Conservation (phyloP, 2,888 invertebrate genomes). For the Drosophila quinaria region DNA sequence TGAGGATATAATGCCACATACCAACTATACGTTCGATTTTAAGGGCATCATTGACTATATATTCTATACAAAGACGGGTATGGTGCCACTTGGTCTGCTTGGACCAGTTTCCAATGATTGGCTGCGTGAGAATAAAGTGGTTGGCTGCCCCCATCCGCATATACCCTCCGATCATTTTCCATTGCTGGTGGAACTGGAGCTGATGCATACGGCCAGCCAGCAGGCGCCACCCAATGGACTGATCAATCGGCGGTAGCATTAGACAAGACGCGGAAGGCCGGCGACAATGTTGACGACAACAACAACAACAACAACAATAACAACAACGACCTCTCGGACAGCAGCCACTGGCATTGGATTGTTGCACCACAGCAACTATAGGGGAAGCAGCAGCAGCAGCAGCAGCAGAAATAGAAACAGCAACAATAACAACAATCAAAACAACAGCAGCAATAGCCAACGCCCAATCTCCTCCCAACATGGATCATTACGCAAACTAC, state of each 20-base stretch:
- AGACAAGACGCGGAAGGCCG: conserved; percentile 78
- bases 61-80: conserved; percentile 97
- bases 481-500: conserved; percentile 57
- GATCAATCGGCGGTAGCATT: conserved; percentile 94
- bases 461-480: conserved; percentile 45
- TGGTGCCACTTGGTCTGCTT: conserved; percentile 97
- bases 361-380: conserved; percentile 28
- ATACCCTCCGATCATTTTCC: conserved; percentile 99
- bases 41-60: conserved; percentile 99
- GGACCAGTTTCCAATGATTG: conserved; percentile 97
- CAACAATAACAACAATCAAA: conserved; percentile 27
- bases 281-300: conserved; percentile 56
- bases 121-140: conserved; percentile 97
- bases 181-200: conserved; percentile 95
- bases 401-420: conserved; percentile 6
- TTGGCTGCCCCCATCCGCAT: conserved; percentile 99
- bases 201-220: conserved; percentile 91
- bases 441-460: conserved; percentile 26
- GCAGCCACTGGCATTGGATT: conserved; percentile 36
- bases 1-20: conserved; percentile 98
- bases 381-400: conserved; percentile 30
- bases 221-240: conserved; percentile 91
- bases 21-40: conserved; percentile 99
- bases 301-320: conserved; percentile 29
- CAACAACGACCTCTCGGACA: conserved; percentile 43